These are phyloP conservation scores for Rhinolophus sinicus DNA, from an alignment of 2,113 vertebrate genomes.

Conservation along the genomic window DNA sequence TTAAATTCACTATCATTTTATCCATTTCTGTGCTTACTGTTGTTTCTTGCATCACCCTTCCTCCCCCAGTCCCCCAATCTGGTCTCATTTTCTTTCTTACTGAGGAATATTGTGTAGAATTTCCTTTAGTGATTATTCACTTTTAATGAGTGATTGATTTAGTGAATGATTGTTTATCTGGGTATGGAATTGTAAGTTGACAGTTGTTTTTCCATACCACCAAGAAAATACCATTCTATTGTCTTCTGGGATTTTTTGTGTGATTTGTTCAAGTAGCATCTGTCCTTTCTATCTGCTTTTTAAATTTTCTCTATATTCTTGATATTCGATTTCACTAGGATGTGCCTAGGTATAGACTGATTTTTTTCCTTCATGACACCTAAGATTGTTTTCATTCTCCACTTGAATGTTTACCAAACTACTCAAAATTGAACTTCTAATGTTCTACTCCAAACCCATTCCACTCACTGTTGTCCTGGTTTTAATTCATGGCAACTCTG, in stretches of 20 bases:
- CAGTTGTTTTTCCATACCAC: neutral
- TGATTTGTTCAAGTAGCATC: neutral
- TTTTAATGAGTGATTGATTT: neutral
- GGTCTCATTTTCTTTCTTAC: slow-evolving; percentile 7
- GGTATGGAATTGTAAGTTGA: neutral
- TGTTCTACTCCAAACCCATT: neutral
- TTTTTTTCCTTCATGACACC: neutral
- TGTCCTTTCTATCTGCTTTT: neutral
- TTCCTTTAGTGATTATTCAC: neutral
- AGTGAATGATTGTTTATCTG: neutral
- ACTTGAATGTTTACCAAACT: neutral
- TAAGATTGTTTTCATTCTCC: neutral
- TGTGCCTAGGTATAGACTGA: neutral
- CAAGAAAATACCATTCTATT: neutral
- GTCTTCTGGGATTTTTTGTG: neutral
- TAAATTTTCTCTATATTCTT: neutral
- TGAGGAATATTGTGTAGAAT: neutral
- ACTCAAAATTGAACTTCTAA: neutral
- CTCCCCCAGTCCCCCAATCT: neutral
- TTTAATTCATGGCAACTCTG: neutral
- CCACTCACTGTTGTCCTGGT: neutral
- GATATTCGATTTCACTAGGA: neutral
- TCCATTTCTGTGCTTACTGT: neutral
- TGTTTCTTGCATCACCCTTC: neutral
- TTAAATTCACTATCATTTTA: neutral